Base-by-base conservation (phyloP, 2,113 vertebrate species). In the Muscicapa adusta region DNA sequence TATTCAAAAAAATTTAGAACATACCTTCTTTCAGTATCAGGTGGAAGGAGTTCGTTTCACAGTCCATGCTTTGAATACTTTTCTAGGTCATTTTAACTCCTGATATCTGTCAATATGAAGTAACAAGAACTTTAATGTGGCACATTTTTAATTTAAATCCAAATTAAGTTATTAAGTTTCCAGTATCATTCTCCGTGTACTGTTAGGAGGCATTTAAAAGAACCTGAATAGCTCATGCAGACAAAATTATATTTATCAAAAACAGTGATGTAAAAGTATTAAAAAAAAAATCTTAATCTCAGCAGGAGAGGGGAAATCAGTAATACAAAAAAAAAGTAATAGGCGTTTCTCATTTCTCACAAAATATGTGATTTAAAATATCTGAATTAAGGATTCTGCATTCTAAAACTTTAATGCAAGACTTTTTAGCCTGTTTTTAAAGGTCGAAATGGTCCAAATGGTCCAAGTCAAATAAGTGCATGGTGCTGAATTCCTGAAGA, bases 11-110 rank as follows among this genome's bases (percentile, higher is more conserved):
- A 84, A 62, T 2, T 43, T 16, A 71, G 67, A 86, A 58, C 19
- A 54, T 79, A 94, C 89, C 95, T 95, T 47, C 36, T 91, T 91
- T 88, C 56, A 28, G 84, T 56, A 62, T 62, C 42, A 66, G 47
- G 50, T 54, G 8, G 51, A 63, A 85, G 51, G 33, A 83, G 26
- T 5, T 86, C 47, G 74, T 88, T 90, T 92, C 2, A 22, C 22
- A 86, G 51, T 60, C 66, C 54, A 38, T 5, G 0, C 29, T 45
- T 72, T 6, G 33, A 89, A 82, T 20, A 73, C 10, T 70, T 22
- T 75, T 38, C 73, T 61, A 68, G 53, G 77, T 76, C 65, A 93
- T 92, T 85, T 92, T 82, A 94, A 33, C 7, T 88, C 58, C 61
- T 23, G 26, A 28, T 62, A 93, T 48, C 94, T 95, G 85, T 56